Percentiles rank a stretch among this genome's conserved stretches.
Conservation (phyloP, 64 coral and sea anemone species). For the Montipora capricornis region DNA sequence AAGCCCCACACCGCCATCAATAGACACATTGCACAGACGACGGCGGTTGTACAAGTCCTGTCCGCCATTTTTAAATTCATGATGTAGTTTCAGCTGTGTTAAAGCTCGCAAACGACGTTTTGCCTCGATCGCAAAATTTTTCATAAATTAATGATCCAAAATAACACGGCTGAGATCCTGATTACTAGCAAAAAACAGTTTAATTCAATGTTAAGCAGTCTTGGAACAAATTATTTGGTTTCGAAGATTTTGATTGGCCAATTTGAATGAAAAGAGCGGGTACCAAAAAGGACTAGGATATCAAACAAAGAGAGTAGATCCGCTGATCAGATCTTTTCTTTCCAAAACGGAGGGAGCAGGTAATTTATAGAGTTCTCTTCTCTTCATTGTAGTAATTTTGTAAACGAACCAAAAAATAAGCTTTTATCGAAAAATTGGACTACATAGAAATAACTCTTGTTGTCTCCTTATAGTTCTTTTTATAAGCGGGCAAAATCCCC, state of each 20-base stretch:
- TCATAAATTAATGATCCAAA: constrained; percentile 77
- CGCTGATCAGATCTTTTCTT: background rate
- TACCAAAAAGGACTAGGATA: background rate
- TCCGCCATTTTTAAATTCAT: background rate
- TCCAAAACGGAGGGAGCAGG: background rate
- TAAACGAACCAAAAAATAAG: background rate
- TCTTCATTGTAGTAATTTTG: background rate
- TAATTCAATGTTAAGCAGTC: constrained; percentile 5
- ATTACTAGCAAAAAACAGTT: background rate
- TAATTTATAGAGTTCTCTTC: background rate
- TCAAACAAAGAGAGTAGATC: background rate
- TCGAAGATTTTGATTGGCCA: background rate
- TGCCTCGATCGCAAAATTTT: constrained; percentile 23
- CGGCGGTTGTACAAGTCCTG: background rate
- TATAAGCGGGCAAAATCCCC: too few species aligned
- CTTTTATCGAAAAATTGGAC: background rate
- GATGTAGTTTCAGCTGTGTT: background rate
- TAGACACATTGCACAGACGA: background rate
- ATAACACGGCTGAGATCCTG: constrained; percentile 1
- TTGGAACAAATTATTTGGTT: background rate
- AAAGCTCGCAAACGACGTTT: background rate
- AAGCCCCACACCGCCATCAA: background rate
- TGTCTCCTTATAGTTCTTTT: too few species aligned
- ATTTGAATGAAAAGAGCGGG: constrained; percentile 19
- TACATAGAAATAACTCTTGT: too few species aligned